These are phyloP conservation scores for Leucophenga maculata DNA, from an alignment of 2,888 invertebrate genomes.

Conservation along the genomic window DNA sequence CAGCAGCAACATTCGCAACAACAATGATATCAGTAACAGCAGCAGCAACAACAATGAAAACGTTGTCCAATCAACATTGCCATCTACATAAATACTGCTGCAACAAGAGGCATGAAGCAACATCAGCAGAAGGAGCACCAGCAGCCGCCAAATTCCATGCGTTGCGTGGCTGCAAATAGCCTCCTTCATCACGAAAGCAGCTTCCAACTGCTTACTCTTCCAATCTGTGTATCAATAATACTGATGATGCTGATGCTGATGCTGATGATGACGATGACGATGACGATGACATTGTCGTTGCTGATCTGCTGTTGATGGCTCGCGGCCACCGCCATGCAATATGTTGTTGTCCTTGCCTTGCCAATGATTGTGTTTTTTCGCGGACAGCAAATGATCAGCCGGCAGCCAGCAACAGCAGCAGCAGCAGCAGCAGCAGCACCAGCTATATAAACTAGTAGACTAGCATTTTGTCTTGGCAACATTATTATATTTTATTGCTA, in stretches of 20 bases:
- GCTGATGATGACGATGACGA: background rate
- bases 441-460: background rate
- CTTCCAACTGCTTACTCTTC: too few species aligned
- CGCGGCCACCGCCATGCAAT: too few species aligned
- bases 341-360: background rate
- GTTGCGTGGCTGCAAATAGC: slow-evolving; percentile 1
- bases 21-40: slow-evolving; percentile 16
- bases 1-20: slow-evolving; percentile 28
- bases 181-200: too few species aligned
- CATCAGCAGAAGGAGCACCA: slow-evolving; percentile 27
- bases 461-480: slow-evolving; percentile 17
- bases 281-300: background rate
- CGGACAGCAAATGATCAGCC: background rate
- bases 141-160: slow-evolving; percentile 30
- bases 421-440: background rate
- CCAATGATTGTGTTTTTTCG: background rate
- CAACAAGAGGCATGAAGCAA: slow-evolving; percentile 12
- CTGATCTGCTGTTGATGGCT: slow-evolving; percentile 11
- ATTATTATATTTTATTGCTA: slow-evolving; percentile 24
- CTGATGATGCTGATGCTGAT: background rate
- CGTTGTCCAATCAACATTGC: slow-evolving; percentile 50
- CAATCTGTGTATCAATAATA: background rate
- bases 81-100: slow-evolving; percentile 52
- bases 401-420: background rate
- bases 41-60: slow-evolving; percentile 23